phyloP scores from a whole-genome alignment of 2,113 vertebrate species.

The Leptobrachium ailaonicum region DNA sequence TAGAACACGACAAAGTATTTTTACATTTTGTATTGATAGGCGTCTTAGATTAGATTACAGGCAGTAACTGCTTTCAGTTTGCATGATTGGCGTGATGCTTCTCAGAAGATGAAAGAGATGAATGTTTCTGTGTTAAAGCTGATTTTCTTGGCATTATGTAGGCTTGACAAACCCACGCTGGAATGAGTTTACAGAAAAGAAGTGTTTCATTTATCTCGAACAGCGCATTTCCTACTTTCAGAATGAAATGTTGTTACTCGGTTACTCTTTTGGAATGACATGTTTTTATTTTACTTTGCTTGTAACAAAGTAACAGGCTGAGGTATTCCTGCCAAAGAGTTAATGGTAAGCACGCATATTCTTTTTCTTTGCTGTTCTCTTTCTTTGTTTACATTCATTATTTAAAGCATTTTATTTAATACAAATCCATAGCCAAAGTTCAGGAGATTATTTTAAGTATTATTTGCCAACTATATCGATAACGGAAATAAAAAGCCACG shows the following conservation, averaged over 20 bases:
- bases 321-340: not conserved
- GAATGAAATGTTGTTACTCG: not conserved
- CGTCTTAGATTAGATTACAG: too few species aligned
- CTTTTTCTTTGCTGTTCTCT: not conserved
- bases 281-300: not conserved
- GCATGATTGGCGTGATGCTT: not conserved
- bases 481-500: too few species aligned
- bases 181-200: too few species aligned
- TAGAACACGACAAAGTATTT: too few species aligned
- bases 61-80: not conserved
- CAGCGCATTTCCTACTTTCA: not conserved
- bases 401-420: not conserved
- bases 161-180: not conserved
- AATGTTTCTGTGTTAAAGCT: not conserved
- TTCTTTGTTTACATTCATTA: not conserved
- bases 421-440: not conserved
- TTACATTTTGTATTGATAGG: too few species aligned
- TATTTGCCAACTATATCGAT: slow-evolving; percentile 2
- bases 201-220: not conserved
- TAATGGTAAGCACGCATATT: slow-evolving; percentile 2
- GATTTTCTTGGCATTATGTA: not conserved
- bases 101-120: not conserved
- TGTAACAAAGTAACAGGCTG: slow-evolving; percentile 3
- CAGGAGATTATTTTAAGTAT: not conserved
- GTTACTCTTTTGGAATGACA: not conserved